Evolutionary conservation across 2,113 vertebrate species (phyloP).

Genomic region (Pitta sordida): DNA sequence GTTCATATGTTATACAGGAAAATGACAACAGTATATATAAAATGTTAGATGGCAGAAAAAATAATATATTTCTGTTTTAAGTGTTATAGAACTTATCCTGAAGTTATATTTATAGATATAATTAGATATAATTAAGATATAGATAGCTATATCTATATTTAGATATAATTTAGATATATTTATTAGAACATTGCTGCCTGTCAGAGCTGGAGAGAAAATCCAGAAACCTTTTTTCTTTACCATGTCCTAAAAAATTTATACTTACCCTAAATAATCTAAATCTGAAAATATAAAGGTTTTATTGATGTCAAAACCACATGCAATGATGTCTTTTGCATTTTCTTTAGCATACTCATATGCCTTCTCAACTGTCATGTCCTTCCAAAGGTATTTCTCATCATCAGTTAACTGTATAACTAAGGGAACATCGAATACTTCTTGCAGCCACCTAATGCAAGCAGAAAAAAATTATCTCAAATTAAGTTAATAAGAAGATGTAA

Average conservation of each 20-base stretch:
- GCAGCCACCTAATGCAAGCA: slow-evolving; percentile 84
- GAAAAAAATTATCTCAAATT: background rate
- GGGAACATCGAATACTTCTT: slow-evolving; percentile 92
- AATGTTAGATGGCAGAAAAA: background rate
- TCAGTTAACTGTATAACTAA: slow-evolving; percentile 94
- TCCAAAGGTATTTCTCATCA: slow-evolving; percentile 98
- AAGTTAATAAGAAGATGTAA: background rate
- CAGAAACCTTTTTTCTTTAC: background rate
- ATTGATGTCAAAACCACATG: slow-evolving; percentile 92
- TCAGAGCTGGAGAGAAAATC: background rate
- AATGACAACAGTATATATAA: background rate
- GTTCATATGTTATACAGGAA: background rate
- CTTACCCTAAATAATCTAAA: slow-evolving; percentile 95
- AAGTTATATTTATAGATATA: too few species aligned
- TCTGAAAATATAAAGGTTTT: slow-evolving; percentile 99
- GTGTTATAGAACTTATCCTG: background rate
- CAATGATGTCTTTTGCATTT: slow-evolving; percentile 95
- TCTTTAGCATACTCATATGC: slow-evolving; percentile 84
- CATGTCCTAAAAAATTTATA: background rate
- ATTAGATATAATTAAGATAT: too few species aligned
- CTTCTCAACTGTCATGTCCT: slow-evolving; percentile 89
- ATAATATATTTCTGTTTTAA: background rate
- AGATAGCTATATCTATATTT: too few species aligned
- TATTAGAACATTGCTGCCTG: background rate
- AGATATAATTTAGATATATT: too few species aligned